Conservation (phyloP, 2,797 vertebrate species). For the Rhinichthys osculus region DNA sequence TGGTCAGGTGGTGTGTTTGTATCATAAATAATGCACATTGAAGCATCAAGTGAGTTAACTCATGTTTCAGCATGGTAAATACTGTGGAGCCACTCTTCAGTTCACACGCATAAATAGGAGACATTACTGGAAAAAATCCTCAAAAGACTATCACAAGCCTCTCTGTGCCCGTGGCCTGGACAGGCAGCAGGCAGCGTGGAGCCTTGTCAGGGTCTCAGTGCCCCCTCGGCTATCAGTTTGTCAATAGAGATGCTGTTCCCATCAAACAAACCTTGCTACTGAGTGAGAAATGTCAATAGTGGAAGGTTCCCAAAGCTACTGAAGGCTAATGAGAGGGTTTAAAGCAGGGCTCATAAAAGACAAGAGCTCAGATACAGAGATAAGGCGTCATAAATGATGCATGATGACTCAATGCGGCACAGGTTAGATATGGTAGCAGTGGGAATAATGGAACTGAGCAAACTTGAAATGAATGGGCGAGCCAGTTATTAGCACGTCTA, state of each 20-base stretch:
- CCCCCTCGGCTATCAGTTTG: constrained; percentile 70
- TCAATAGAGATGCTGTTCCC: constrained; percentile 78
- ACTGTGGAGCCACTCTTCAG: not conserved
- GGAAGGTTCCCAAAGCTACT: constrained; percentile 76
- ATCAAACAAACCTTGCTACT: constrained; percentile 71
- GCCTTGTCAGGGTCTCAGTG: constrained; percentile 31
- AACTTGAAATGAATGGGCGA: constrained; percentile 31
- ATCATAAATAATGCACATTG: constrained; percentile 30
- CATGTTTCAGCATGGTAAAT: constrained; percentile 36
- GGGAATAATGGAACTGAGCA: constrained; percentile 48
- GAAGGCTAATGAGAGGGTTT: constrained; percentile 72
- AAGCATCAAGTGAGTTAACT: constrained; percentile 2
- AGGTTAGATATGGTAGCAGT: constrained; percentile 38
- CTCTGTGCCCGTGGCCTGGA: constrained; percentile 44
- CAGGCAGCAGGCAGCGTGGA: constrained; percentile 17
- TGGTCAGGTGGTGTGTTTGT: constrained; percentile 25
- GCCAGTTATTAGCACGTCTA: constrained; percentile 44
- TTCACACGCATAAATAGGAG: constrained; percentile 13
- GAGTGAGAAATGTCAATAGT: constrained; percentile 78
- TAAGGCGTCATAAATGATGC: constrained; percentile 78
- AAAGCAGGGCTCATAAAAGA: constrained; percentile 77
- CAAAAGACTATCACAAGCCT: constrained; percentile 40
- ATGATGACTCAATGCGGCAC: constrained; percentile 18
- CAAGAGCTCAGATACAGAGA: constrained; percentile 78
- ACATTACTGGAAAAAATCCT: constrained; percentile 30